These are phyloP conservation scores for Hemithea aestivaria DNA, from an alignment of 2,888 invertebrate species.

Conservation along the genomic window DNA sequence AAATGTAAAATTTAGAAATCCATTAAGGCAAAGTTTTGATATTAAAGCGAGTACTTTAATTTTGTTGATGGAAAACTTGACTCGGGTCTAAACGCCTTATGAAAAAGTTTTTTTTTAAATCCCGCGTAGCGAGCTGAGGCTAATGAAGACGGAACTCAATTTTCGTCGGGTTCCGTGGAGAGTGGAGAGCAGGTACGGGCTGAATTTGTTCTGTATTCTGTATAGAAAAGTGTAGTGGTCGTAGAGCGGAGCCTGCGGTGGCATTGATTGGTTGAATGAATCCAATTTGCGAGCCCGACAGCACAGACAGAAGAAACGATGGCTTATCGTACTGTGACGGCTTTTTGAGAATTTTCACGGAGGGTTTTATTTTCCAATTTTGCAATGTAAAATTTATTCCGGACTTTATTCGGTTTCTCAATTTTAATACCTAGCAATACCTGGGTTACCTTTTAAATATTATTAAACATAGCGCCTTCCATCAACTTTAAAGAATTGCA, in stretches of 20 bases:
- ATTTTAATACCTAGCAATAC: no score
- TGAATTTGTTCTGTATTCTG: constrained; percentile 19
- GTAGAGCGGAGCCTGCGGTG: constrained; percentile 27
- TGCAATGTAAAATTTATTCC: no score
- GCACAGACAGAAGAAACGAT: constrained; percentile 32
- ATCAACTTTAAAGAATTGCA: no score
- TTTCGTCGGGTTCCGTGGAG: constrained; percentile 40
- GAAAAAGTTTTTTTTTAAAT: constrained; percentile 57
- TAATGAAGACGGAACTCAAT: constrained; percentile 72
- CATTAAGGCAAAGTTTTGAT: constrained; percentile 70
- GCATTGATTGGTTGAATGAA: constrained; percentile 55
- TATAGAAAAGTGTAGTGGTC: constrained; percentile 33
- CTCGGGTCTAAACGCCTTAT: constrained; percentile 61
- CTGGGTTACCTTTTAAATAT: no score
- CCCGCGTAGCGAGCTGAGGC: constrained; percentile 49
- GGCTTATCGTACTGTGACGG: constrained; percentile 27
- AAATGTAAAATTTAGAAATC: constrained; percentile 72
- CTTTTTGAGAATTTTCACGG: constrained; percentile 15
- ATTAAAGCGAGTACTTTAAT: constrained; percentile 70
- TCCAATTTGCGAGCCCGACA: constrained; percentile 46
- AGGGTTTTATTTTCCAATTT: no score
- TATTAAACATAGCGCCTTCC: no score
- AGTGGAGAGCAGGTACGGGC: constrained; percentile 19
- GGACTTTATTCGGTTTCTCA: no score
- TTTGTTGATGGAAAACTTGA: constrained; percentile 73